Evolutionary conservation across 2,888 invertebrate genomes (phyloP), one percentile per base, ranked within the genome.

Genomic region (Gastrophysa polygoni): DNA sequence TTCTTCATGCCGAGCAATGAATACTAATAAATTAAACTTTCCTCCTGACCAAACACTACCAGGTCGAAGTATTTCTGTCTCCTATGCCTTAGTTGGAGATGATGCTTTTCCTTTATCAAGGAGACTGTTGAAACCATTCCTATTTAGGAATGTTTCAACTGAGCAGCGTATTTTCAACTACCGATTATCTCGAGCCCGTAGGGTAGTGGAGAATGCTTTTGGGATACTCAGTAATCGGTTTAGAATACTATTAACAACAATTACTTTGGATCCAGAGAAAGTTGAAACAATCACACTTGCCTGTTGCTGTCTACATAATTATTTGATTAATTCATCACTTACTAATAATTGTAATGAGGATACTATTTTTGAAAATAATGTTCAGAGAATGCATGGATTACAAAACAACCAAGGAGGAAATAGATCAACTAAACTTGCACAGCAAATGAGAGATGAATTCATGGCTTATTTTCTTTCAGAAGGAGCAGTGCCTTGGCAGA

Each of bases 81-180:
- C 73, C 7, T 69, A 68, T 68, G 70, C 73, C 1, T 68, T 73
- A 28, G 69, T 76, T 20, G 73, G 71, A 7, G 75, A 76, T 69
- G 70, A 71, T 49, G 75, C 73, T 21, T 77, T 76, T 67, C 64
- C 73, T 10, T 38, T 76, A 28, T 66, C 63, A 51, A 47, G 56
- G 8, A 57, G 68, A 51, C 66, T 75, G 55, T 49, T 71, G 57
- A 77, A 76, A 64, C 75, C 75, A 14, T 75, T 66, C 64, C 66
- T 73, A 20, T 50, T 64, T 1, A 59, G 62, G 14, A 57, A 58
- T 43, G 47, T 68, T 28, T 50, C 60, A 7, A 29, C 32, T 11
- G 59, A 55, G 44, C 59, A 70, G 50, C 57, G 47, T 50, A 67
- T 64, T 44, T 68, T 60, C 49, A 68, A 68, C 32, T 68, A 69